phyloP scores from a whole-genome alignment of 2,797 vertebrate genomes.

The Platyrinchus mystaceus region DNA sequence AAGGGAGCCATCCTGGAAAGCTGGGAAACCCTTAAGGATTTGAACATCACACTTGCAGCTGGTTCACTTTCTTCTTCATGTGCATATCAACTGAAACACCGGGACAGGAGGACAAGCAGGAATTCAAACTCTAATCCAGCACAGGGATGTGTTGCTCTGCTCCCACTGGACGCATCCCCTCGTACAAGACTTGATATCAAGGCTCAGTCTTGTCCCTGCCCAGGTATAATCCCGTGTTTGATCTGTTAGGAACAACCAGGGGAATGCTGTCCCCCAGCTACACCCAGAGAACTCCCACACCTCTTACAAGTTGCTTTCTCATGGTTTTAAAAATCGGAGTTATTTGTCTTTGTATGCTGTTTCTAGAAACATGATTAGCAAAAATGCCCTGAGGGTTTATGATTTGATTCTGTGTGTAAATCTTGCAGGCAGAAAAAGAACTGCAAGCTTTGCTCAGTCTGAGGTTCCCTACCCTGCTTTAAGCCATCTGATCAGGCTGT shows the following conservation, averaged over 20 bases:
- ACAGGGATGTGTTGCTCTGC: background rate
- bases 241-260: background rate
- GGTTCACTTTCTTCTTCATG: background rate
- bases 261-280: background rate
- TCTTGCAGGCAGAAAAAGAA: background rate
- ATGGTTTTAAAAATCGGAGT: background rate
- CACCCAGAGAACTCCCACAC: background rate
- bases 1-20: background rate
- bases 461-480: background rate
- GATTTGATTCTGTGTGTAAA: background rate
- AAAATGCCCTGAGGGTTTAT: background rate
- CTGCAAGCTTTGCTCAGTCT: background rate
- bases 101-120: background rate
- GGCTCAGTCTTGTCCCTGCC: background rate
- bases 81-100: background rate
- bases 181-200: rapidly evolving
- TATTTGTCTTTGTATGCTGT: background rate
- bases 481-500: background rate
- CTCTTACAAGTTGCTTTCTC: background rate
- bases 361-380: background rate
- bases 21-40: background rate
- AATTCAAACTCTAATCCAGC: background rate
- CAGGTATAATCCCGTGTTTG: background rate
- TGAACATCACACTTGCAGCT: rapidly evolving
- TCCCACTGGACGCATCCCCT: background rate